Evolutionary conservation across 1,140 invertebrate species (phyloP).

Genomic region (Gryllus bimaculatus): DNA sequence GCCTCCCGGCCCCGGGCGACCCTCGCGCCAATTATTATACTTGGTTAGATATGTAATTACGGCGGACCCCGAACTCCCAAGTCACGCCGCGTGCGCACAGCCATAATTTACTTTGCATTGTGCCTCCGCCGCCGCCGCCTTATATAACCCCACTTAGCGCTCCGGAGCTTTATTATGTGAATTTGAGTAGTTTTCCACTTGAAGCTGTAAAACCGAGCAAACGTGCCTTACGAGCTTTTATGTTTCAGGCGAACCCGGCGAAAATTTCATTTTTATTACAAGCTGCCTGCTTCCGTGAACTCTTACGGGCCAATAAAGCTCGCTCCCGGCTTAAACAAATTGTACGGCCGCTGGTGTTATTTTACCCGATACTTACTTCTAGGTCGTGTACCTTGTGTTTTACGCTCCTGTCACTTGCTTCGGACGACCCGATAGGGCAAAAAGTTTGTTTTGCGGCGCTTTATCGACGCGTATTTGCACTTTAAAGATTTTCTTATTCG

Average conservation of each 20-base stretch:
- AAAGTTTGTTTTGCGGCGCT: no score
- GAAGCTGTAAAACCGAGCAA: not conserved
- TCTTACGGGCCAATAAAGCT: not conserved
- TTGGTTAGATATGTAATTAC: no score
- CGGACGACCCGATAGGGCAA: no score
- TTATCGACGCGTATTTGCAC: no score
- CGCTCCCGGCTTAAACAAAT: not conserved
- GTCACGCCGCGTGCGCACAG: not conserved
- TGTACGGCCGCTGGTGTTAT: not conserved
- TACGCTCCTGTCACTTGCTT: not conserved
- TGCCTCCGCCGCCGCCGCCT: not conserved
- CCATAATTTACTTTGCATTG: not conserved
- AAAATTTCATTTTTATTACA: conserved; percentile 2
- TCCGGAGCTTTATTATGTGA: not conserved
- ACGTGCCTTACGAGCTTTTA: not conserved
- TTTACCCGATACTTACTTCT: not conserved
- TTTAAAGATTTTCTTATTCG: no score
- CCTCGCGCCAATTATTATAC: no score
- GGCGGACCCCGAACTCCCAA: no score
- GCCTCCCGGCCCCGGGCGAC: no score
- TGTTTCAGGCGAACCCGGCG: not conserved
- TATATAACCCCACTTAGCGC: conserved; percentile 1
- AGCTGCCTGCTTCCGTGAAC: not conserved
- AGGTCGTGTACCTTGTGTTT: not conserved
- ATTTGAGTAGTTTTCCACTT: conserved; percentile 5